Evolutionary conservation across 2,888 invertebrate species (phyloP).

Genomic region (Oxyteleia sp.): DNA sequence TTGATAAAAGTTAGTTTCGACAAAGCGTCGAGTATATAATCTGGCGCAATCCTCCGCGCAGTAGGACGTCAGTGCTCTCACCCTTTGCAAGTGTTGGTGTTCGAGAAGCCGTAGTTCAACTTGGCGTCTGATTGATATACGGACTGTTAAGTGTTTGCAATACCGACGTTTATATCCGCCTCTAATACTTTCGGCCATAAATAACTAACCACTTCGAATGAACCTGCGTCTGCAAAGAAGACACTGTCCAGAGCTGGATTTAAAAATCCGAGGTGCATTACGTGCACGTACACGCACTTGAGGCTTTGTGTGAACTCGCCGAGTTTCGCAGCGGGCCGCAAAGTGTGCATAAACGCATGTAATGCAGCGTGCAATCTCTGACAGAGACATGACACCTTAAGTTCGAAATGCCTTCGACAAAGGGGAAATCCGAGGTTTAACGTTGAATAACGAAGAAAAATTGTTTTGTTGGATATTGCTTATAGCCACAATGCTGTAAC

Average conservation of each 20-base stretch:
- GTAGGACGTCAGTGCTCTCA: constrained; percentile 77
- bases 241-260: constrained; percentile 71
- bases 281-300: constrained; percentile 60
- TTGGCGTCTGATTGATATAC: constrained; percentile 87
- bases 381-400: constrained; percentile 69
- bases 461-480: constrained; percentile 18
- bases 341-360: constrained; percentile 39
- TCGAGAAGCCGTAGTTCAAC: constrained; percentile 79
- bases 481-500: constrained; percentile 39
- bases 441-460: constrained; percentile 25
- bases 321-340: constrained; percentile 56
- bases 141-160: constrained; percentile 88
- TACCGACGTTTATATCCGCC: constrained; percentile 87
- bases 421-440: constrained; percentile 9
- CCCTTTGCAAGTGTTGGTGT: constrained; percentile 53
- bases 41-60: constrained; percentile 50
- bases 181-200: constrained; percentile 86
- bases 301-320: constrained; percentile 43
- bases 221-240: constrained; percentile 69
- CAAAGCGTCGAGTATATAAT: constrained; percentile 60
- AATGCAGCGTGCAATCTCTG: constrained; percentile 46
- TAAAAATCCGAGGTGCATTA: constrained; percentile 65
- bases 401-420: constrained; percentile 21
- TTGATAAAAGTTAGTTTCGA: constrained; percentile 61
- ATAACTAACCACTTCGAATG: constrained; percentile 84